phyloP scores from a whole-genome alignment of 2,113 vertebrate genomes.

The Eclectus roratus region DNA sequence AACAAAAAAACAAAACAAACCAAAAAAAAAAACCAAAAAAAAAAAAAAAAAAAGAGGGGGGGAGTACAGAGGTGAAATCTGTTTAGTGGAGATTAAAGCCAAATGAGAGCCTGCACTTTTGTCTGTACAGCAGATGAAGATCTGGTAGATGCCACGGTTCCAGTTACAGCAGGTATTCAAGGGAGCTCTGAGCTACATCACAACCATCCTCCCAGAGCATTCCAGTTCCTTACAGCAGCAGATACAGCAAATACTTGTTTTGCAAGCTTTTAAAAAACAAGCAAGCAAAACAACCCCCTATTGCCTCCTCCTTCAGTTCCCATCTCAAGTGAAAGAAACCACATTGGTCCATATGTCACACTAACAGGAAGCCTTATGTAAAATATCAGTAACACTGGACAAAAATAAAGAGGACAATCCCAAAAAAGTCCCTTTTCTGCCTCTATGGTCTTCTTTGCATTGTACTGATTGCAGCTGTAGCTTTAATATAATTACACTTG shows the following conservation, averaged over 20 bases:
- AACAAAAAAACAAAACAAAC: background rate
- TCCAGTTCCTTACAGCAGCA: background rate
- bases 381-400: background rate
- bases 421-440: background rate
- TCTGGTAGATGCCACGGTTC: background rate
- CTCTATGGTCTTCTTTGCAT: background rate
- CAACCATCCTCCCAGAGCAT: background rate
- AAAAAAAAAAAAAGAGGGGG: background rate
- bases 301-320: background rate
- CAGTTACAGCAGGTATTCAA: background rate
- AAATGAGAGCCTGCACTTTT: background rate
- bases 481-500: background rate
- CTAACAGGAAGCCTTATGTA: background rate
- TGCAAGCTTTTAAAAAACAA: background rate
- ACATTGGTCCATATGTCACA: background rate
- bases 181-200: background rate
- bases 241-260: background rate
- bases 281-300: background rate
- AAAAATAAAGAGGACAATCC: background rate
- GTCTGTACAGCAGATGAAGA: background rate
- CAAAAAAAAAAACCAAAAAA: background rate
- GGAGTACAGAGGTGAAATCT: background rate
- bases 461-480: background rate
- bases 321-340: background rate
- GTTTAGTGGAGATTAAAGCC: background rate